Percentiles rank a stretch among this genome's conserved stretches.
These are phyloP conservation scores for Hemithea aestivaria DNA, from an alignment of 2,888 invertebrate species.

Conservation along the genomic window DNA sequence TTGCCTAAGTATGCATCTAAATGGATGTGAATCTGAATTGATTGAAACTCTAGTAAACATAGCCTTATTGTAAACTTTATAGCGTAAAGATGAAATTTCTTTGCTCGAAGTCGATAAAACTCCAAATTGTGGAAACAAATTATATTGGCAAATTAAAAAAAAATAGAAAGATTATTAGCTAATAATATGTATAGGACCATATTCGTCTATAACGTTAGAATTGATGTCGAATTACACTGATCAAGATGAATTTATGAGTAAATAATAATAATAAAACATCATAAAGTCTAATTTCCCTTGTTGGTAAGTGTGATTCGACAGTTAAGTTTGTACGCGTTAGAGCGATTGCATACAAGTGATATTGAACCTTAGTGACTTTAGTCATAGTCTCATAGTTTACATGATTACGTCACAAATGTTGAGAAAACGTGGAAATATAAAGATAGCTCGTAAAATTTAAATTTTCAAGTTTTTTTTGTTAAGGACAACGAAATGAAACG, in stretches of 20 bases:
- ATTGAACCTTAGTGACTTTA: constrained; percentile 22
- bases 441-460: too few species aligned
- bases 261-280: too few species aligned
- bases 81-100: too few species aligned
- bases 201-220: constrained; percentile 12
- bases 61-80: too few species aligned
- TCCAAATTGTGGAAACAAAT: too few species aligned
- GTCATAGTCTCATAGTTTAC: constrained; percentile 11
- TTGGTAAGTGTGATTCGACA: constrained; percentile 7
- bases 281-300: background rate
- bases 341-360: constrained; percentile 28
- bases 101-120: too few species aligned
- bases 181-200: constrained; percentile 17
- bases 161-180: constrained; percentile 22
- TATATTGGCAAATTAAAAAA: constrained; percentile 13
- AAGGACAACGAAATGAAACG: constrained; percentile 48
- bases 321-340: constrained; percentile 15
- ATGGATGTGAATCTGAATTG: too few species aligned
- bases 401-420: constrained; percentile 23
- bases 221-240: background rate
- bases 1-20: too few species aligned
- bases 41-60: too few species aligned
- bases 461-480: too few species aligned
- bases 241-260: too few species aligned
- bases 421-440: constrained; percentile 8